phyloP scores from a whole-genome alignment of 2,797 vertebrate species.

The Scarus forsteni region DNA sequence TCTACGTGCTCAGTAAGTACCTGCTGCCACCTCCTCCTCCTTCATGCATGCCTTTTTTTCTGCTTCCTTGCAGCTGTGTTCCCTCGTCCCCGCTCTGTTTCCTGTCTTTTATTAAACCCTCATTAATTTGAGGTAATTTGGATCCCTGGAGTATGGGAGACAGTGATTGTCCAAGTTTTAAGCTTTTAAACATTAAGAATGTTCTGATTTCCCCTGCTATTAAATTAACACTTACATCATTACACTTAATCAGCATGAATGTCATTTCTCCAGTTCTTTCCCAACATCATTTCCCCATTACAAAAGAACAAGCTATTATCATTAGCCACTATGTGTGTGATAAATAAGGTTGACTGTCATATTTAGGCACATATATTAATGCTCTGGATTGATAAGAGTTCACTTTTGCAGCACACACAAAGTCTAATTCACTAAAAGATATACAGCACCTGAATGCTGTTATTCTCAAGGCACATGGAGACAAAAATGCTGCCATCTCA shows the following conservation, averaged over 20 bases:
- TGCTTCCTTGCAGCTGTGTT: background rate
- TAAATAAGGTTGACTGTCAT: too few species aligned
- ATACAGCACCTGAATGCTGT: background rate
- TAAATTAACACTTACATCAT: background rate
- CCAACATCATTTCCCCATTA: background rate
- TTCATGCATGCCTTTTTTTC: background rate
- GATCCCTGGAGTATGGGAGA: background rate
- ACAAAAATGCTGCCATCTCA: background rate
- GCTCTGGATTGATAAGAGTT: too few species aligned
- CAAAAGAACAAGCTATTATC: background rate
- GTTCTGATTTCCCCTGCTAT: background rate
- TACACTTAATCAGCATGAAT: too few species aligned
- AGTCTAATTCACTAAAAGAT: background rate
- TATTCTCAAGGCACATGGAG: background rate
- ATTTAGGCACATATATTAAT: too few species aligned
- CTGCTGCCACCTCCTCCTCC: slow-evolving; percentile 21
- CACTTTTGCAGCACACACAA: too few species aligned
- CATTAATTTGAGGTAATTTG: background rate
- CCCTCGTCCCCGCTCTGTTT: slow-evolving; percentile 4
- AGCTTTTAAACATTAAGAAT: background rate
- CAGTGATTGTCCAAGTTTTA: background rate
- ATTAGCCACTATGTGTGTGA: too few species aligned
- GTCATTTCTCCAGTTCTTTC: background rate
- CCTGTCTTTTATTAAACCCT: background rate
- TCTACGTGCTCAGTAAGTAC: slow-evolving; percentile 95